phyloP scores from a whole-genome alignment of 2,888 invertebrate genomes.

The Cerastis leucographa region DNA sequence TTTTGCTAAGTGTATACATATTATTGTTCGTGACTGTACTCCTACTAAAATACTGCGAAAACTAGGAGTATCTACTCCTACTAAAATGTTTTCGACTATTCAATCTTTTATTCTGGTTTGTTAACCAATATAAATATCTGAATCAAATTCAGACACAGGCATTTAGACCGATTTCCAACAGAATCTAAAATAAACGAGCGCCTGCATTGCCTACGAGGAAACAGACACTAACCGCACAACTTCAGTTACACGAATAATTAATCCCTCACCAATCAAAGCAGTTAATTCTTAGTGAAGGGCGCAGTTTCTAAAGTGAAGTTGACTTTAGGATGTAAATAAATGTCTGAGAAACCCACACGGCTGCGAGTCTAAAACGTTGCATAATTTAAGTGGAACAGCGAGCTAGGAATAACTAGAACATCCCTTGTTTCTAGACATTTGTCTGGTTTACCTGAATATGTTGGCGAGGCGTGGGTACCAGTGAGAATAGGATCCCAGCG shows the following conservation, averaged over 20 bases:
- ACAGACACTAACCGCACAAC: neutral
- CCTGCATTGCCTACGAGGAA: neutral
- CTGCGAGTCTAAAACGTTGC: conserved; percentile 54
- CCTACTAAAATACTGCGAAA: no score
- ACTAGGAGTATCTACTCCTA: no score
- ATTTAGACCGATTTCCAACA: neutral
- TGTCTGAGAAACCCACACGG: conserved; percentile 34
- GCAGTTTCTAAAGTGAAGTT: conserved; percentile 16
- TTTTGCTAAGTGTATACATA: no score
- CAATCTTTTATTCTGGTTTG: neutral
- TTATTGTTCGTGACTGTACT: no score
- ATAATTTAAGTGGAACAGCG: conserved; percentile 61
- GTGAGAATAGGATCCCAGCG: conserved; percentile 27
- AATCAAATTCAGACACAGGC: neutral
- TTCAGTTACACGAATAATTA: conserved; percentile 41
- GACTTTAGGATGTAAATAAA: conserved; percentile 61
- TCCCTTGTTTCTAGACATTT: conserved; percentile 60
- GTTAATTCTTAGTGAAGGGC: conserved; percentile 24
- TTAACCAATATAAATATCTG: neutral
- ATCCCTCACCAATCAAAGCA: conserved; percentile 40
- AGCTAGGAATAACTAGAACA: conserved; percentile 59
- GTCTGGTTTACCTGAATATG: conserved; percentile 61
- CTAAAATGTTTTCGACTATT: neutral
- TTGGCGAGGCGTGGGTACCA: conserved; percentile 45
- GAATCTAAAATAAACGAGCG: conserved; percentile 12